Conservation (phyloP, 2,797 vertebrate species). For the Takifugu ocellatus region DNA sequence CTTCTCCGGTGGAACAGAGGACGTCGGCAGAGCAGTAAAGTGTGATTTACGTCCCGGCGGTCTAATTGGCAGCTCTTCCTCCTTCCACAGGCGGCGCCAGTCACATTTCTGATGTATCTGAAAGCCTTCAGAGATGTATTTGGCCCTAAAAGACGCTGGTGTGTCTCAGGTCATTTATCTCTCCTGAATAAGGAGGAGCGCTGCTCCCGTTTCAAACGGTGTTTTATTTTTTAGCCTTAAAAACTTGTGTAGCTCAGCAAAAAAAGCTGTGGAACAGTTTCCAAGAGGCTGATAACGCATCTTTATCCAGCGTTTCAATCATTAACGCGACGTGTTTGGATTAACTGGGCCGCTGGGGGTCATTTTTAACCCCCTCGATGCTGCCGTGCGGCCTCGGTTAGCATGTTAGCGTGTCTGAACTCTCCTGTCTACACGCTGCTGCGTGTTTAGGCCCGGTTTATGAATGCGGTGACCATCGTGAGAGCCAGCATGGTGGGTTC, state of each 20-base stretch:
- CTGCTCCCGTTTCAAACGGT: slow-evolving; percentile 50
- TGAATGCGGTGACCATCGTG: no score
- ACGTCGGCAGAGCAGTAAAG: slow-evolving; percentile 53
- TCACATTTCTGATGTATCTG: slow-evolving; percentile 59
- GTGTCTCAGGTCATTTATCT: slow-evolving; percentile 62
- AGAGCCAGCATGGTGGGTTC: neutral
- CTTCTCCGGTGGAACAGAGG: slow-evolving; percentile 46
- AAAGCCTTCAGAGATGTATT: slow-evolving; percentile 67
- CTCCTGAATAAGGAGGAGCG: slow-evolving; percentile 52
- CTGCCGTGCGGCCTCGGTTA: no score
- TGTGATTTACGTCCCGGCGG: slow-evolving; percentile 69
- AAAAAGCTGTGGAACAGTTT: slow-evolving; percentile 42
- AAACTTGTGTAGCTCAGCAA: slow-evolving; percentile 55
- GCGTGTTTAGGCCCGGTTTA: no score
- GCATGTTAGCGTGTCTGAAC: no score
- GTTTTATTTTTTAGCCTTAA: slow-evolving; percentile 54
- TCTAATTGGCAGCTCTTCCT: slow-evolving; percentile 64
- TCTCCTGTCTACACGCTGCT: no score
- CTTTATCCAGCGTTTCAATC: no score
- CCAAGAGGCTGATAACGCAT: neutral
- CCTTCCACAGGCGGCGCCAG: slow-evolving; percentile 45
- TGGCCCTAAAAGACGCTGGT: slow-evolving; percentile 53
- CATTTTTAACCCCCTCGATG: no score
- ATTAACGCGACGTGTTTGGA: no score
- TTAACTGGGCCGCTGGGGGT: no score